Evolutionary conservation across 2,888 invertebrate genomes (phyloP).

Genomic region (Lordiphosa andalusiaca): DNA sequence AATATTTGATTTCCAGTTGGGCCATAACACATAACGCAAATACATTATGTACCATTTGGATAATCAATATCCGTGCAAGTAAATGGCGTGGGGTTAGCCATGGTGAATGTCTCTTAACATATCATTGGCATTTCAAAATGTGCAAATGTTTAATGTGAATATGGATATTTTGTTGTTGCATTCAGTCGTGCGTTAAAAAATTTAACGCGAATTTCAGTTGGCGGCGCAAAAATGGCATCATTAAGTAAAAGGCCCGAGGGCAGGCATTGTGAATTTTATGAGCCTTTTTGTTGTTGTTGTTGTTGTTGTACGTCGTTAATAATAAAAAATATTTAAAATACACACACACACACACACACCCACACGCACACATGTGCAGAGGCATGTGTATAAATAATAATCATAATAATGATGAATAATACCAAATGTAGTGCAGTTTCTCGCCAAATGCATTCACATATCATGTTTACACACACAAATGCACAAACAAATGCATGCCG

Average conservation of each 20-base stretch:
- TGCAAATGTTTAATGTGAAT: conserved; percentile 23
- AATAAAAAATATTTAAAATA: conserved; percentile 61
- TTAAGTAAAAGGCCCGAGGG: conserved; percentile 66
- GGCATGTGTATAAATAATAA: conserved; percentile 38
- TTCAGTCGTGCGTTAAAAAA: conserved; percentile 70
- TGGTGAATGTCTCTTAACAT: not conserved
- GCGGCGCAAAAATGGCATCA: conserved; percentile 73
- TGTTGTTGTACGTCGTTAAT: conserved; percentile 62
- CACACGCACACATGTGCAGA: conserved; percentile 8
- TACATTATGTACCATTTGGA: too few relatives aligned
- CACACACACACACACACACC: conserved; percentile 21
- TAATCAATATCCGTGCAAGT: conserved; percentile 19
- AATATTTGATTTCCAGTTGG: too few relatives aligned
- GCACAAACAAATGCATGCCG: not conserved
- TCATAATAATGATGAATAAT: conserved; percentile 27
- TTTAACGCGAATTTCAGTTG: conserved; percentile 70
- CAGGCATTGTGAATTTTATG: conserved; percentile 74
- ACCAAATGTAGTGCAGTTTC: conserved; percentile 18
- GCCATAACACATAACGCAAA: too few relatives aligned
- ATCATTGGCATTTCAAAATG: conserved; percentile 3
- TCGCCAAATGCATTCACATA: conserved; percentile 31
- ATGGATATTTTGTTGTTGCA: conserved; percentile 55
- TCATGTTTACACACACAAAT: conserved; percentile 18
- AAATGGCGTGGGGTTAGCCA: conserved; percentile 1
- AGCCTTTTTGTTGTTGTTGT: conserved; percentile 54